Base-by-base conservation (phyloP, 2,888 invertebrate species). In the Drosophila imparisetae region DNA sequence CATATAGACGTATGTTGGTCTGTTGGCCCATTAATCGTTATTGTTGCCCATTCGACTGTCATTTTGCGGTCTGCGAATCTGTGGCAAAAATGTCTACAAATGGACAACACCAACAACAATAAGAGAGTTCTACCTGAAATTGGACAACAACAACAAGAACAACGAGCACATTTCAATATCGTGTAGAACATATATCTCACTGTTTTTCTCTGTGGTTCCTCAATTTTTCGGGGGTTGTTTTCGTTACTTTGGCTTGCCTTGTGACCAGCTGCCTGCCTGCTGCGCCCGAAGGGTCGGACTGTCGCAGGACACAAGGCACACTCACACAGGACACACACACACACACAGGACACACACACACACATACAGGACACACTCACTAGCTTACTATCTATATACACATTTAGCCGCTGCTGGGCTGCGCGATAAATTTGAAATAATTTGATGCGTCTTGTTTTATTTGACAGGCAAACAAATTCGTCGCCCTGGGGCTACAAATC, bases 401-500 rank as follows among this genome's bases (percentile, higher is more conserved):
- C 81, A 72, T 78, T 76, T 72, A 40, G 10, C 45, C 45, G 45
- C 45, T 50, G 73, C 53, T 62, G 54, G 30, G 40, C 66, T 66
- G 77, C 62, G 86, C 88, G 83, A 85, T 86, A 88, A 86, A 86
- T 86, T 86, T 86, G 80, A 86, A 86, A 86, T 88, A 86, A 88
- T 88, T 86, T 86, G 86, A 86, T 88, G 85, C 80, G 82, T 86
- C 86, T 86, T 88, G 88, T 88, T 86, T 88, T 86, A 88, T 86
- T 88, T 86, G 85, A 88, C 85, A 88, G 86, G 57, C 81, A 81
- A 78, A 88, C 85, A 86, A 88, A 86, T 88, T 80, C 80, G 69
- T 81, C 72, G 81, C 85, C 78, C 78, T 65, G 67, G 71, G 88
- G 80, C 80, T 64, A 78, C 76, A 77, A 78, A 78, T 72, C 66